Percentiles rank a stretch among this genome's conserved stretches.
phyloP scores from a whole-genome alignment of 2,888 invertebrate genomes.

The Agrochola macilenta region DNA sequence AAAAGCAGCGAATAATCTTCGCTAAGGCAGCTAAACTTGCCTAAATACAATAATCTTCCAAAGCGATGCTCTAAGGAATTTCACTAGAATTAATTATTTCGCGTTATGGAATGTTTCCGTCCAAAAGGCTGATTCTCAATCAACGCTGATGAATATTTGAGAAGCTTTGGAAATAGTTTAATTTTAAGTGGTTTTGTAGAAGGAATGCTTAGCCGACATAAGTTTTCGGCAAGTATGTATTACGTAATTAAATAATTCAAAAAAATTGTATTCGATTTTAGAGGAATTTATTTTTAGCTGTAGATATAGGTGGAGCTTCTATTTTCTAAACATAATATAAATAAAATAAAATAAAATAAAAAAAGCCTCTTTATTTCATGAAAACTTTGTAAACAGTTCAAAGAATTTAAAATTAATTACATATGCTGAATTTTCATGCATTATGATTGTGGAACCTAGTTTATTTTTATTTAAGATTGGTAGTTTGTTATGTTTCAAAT shows the following conservation, averaged over 20 bases:
- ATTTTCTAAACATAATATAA: too few relatives aligned
- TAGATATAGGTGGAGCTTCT: too few relatives aligned
- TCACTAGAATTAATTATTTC: slow-evolving; percentile 34
- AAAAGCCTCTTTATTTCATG: too few relatives aligned
- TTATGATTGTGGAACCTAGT: too few relatives aligned
- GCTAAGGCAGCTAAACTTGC: slow-evolving; percentile 16
- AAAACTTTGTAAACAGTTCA: too few relatives aligned
- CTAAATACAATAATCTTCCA: slow-evolving; percentile 48
- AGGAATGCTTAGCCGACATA: neutral
- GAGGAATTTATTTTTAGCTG: neutral
- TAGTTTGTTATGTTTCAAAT: too few relatives aligned
- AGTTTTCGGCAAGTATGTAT: neutral
- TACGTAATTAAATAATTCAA: neutral
- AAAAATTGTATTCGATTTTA: neutral
- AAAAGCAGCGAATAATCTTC: slow-evolving; percentile 7
- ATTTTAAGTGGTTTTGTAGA: slow-evolving; percentile 5
- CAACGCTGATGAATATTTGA: slow-evolving; percentile 38
- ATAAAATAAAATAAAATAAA: too few relatives aligned
- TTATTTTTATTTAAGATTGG: too few relatives aligned
- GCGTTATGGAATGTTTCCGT: slow-evolving; percentile 29
- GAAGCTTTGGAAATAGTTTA: slow-evolving; percentile 37
- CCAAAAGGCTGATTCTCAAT: slow-evolving; percentile 46
- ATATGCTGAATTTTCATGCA: too few relatives aligned
- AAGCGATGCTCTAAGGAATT: slow-evolving; percentile 37
- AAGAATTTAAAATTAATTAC: too few relatives aligned